phyloP scores from a whole-genome alignment of 2,888 invertebrate genomes.

The Torymus tubicola region DNA sequence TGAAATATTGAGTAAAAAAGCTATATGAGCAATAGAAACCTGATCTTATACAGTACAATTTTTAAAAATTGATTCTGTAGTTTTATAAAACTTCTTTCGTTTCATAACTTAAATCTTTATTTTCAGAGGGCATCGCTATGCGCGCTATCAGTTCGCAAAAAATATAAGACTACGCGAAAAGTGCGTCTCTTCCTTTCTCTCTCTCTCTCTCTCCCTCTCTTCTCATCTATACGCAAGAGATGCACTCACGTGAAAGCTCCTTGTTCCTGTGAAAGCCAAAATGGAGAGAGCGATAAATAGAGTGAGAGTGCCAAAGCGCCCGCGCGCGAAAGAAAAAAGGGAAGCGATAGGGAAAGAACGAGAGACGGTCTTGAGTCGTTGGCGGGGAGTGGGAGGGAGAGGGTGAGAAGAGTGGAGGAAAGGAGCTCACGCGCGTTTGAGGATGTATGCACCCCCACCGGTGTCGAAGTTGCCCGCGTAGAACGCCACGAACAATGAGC shows the following conservation, averaged over 20 bases:
- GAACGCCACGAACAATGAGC: constrained; percentile 63
- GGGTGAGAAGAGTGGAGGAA: constrained; percentile 18
- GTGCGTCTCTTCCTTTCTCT: background rate
- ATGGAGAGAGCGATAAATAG: constrained; percentile 34
- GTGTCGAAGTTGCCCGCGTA: constrained; percentile 56
- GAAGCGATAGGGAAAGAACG: no score
- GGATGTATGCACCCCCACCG: constrained; percentile 41
- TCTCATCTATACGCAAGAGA: background rate
- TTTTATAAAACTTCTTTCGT: no score
- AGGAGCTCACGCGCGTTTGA: constrained; percentile 43
- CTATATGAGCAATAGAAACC: no score
- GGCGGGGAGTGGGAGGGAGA: constrained; percentile 12
- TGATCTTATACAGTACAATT: no score
- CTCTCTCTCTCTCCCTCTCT: background rate
- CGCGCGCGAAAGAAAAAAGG: background rate
- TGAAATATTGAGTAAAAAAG: no score
- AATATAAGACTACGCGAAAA: constrained; percentile 1
- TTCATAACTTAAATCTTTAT: background rate
- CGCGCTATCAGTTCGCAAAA: background rate
- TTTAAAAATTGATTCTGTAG: no score
- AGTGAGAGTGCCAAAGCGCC: constrained; percentile 15
- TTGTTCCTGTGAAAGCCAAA: constrained; percentile 22
- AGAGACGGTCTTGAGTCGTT: no score
- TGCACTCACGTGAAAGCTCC: constrained; percentile 5
- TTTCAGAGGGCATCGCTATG: background rate